phyloP scores from a whole-genome alignment of 2,113 vertebrate genomes.

The Menidia beryllina region DNA sequence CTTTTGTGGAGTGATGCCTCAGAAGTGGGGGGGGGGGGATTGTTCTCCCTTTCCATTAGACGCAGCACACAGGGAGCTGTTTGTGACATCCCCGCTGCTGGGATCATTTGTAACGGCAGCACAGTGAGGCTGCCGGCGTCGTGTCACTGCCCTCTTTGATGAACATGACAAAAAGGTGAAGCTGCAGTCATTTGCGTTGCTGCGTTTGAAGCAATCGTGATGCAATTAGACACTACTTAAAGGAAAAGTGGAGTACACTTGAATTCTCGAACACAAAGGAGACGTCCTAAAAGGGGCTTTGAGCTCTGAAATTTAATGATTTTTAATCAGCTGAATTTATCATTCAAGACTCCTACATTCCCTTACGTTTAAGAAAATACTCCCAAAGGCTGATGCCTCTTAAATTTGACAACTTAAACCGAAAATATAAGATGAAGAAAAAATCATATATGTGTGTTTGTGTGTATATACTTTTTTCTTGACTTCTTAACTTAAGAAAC shows the following conservation, averaged over 20 bases:
- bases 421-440: no score
- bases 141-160: slow-evolving; percentile 2
- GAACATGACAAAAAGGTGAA: slow-evolving; percentile 5
- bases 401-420: background rate
- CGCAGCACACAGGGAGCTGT: slow-evolving; percentile 24
- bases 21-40: slow-evolving; percentile 19
- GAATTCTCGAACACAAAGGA: no score
- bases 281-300: background rate
- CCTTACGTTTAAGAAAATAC: no score
- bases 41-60: slow-evolving; percentile 37
- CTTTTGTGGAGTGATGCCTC: slow-evolving; percentile 28
- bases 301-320: background rate
- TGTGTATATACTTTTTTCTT: no score
- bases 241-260: background rate
- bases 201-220: slow-evolving; percentile 15
- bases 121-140: background rate
- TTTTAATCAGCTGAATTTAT: background rate
- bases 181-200: background rate
- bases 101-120: slow-evolving; percentile 26
- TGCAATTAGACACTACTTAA: background rate
- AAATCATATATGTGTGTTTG: no score
- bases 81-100: slow-evolving; percentile 12
- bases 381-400: background rate
- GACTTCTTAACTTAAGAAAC: no score
- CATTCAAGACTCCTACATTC: no score